Evolutionary conservation across 2,797 vertebrate genomes (phyloP), one percentile per base, ranked within the genome.

Genomic region (Thripadectes ignobilis): DNA sequence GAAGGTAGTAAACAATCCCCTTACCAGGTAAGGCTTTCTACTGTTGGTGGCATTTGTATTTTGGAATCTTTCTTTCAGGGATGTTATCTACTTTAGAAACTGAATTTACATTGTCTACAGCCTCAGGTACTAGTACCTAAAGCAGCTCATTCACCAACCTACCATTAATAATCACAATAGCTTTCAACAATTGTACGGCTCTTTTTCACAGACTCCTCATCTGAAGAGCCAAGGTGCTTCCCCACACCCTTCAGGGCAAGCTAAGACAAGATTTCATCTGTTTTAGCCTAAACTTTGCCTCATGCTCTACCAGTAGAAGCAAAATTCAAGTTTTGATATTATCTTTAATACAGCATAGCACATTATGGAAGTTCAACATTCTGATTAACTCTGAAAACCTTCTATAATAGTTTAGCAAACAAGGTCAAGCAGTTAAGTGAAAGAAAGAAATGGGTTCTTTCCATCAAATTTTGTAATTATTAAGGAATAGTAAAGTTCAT

Each of bases 401-500:
- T 54, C 34, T 51, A 27, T 68, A 92, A 46, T 2, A 72, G 23
- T 34, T 87, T 4, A 49, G 24, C 46, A 6, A 79, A 34, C 15
- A 39, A 75, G 15, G 29, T 11, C 63, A 85, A 78, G 54, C 13
- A 72, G 6, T 21, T 51, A 39, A 45, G 4, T 19, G 7, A 63
- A 68, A 8, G 11, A 15, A 23, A 46, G 27, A 51, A 62, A 58
- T 0, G 1, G 0, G 2, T 34, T 67, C 9, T 71, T 84, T 55
- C 34, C 12, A 52, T 34, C 21, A 34, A 14, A 52, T 20, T 18
- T 68, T 45, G 26, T 3, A 78, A 18, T 32, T 80, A 4, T 21
- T 14, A 88, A 51, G 21, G 12, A 86, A 75, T 2, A 69, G 6
- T 27, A 92, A 57, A 67, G 83, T 49, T 75, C 29, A 9, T 26